phyloP scores from a whole-genome alignment of 2,888 invertebrate species.

The Dione vanillae region DNA sequence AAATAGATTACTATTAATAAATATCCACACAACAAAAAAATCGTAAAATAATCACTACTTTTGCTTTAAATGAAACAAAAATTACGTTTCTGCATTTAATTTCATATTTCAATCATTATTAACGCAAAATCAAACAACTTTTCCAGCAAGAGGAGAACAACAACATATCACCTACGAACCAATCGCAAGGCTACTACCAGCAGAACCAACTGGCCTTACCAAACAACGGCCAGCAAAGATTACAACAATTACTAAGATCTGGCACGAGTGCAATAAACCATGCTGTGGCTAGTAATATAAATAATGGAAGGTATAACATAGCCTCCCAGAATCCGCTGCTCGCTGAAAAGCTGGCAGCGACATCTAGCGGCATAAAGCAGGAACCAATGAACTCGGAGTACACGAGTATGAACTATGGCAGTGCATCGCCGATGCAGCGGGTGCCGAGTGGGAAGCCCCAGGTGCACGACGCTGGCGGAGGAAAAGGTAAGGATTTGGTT shows the following conservation, averaged over 20 bases:
- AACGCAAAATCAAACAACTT: constrained; percentile 5
- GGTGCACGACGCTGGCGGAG: constrained; percentile 82
- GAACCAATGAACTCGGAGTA: constrained; percentile 81
- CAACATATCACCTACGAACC: constrained; percentile 74
- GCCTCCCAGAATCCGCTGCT: constrained; percentile 94
- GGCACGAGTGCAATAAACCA: constrained; percentile 80
- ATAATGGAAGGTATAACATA: constrained; percentile 89
- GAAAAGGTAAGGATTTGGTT: constrained; percentile 77
- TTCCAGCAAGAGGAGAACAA: constrained; percentile 85
- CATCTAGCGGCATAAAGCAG: constrained; percentile 86
- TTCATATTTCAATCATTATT: background rate
- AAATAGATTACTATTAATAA: too few species aligned
- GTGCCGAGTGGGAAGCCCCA: constrained; percentile 82
- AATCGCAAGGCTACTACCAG: constrained; percentile 77
- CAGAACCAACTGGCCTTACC: constrained; percentile 69
- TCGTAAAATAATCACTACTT: too few species aligned
- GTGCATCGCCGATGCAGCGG: constrained; percentile 80
- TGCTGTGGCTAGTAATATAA: constrained; percentile 75
- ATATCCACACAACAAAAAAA: too few species aligned
- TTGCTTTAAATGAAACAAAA: too few species aligned
- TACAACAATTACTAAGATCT: constrained; percentile 76
- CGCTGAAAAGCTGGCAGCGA: constrained; percentile 92
- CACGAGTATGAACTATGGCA: constrained; percentile 81
- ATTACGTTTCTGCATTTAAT: too few species aligned
- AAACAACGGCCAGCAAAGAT: constrained; percentile 74